These are phyloP conservation scores for Pavo muticus DNA, from an alignment of 2,113 vertebrate genomes.

Conservation along the genomic window DNA sequence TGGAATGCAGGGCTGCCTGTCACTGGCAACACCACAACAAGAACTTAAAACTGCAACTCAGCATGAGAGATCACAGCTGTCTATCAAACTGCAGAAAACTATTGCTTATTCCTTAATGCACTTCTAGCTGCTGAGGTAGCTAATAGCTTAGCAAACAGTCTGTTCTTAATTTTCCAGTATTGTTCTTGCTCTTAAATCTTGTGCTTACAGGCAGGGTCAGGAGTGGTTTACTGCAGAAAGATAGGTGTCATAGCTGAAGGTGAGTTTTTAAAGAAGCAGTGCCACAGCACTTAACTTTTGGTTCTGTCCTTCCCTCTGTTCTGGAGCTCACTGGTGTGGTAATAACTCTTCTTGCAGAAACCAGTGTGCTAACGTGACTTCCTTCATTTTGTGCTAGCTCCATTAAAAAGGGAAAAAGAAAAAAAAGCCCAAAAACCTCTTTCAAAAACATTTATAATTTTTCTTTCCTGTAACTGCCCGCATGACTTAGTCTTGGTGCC, in stretches of 20 bases:
- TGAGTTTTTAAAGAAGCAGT: background rate
- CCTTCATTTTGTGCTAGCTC: background rate
- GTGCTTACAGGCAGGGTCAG: background rate
- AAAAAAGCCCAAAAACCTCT: background rate
- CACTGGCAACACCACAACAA: background rate
- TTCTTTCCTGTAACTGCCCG: background rate
- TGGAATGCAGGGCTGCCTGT: background rate
- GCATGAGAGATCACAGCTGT: background rate
- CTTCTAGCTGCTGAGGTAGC: background rate
- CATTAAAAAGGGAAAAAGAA: background rate
- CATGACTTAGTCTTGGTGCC: background rate
- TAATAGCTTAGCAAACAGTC: background rate
- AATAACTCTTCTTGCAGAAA: background rate
- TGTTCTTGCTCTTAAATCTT: background rate
- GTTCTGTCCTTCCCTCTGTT: background rate
- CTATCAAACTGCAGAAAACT: background rate
- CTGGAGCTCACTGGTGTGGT: background rate
- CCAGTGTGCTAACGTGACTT: background rate
- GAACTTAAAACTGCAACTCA: background rate
- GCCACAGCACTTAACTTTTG: background rate
- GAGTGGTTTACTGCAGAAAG: background rate
- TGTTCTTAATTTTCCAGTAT: background rate
- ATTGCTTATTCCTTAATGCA: background rate
- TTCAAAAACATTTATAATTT: background rate
- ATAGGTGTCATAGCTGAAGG: background rate